phyloP scores from a whole-genome alignment of 2,113 vertebrate genomes.

The Narcine bancroftii region DNA sequence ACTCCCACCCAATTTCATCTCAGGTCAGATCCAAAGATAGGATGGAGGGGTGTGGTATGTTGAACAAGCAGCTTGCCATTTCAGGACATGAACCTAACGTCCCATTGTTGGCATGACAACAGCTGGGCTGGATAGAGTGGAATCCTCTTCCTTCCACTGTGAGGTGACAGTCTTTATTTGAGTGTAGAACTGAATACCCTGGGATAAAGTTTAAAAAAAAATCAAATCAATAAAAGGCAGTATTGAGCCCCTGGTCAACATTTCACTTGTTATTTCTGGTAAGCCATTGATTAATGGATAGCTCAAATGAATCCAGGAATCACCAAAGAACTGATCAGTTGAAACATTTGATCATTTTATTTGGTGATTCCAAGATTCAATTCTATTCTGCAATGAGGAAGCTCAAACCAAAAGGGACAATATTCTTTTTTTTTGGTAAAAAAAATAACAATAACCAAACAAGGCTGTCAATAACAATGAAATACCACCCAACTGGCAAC shows the following conservation, averaged over 20 bases:
- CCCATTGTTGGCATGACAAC: constrained; percentile 97
- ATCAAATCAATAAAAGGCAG: not conserved
- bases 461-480: not conserved
- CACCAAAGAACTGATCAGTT: no score
- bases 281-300: constrained; percentile 18
- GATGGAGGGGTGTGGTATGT: constrained; percentile 32
- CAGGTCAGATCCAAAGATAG: not conserved
- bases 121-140: constrained; percentile 72
- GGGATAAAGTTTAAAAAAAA: constrained; percentile 40
- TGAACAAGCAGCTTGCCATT: constrained; percentile 17
- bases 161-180: constrained; percentile 91
- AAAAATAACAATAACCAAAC: not conserved
- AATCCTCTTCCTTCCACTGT: constrained; percentile 95
- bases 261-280: not conserved
- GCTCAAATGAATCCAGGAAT: no score
- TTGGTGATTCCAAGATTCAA: not conserved
- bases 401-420: not conserved
- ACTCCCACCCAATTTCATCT: not conserved
- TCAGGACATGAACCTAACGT: constrained; percentile 53
- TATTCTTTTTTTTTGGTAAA: not conserved
- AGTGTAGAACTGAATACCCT: constrained; percentile 95
- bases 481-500: not conserved
- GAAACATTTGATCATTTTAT: no score
- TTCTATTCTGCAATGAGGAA: not conserved
- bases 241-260: not conserved